These are phyloP conservation scores for Labeo calbasu DNA, from an alignment of 2,797 vertebrate genomes.

Conservation along the genomic window DNA sequence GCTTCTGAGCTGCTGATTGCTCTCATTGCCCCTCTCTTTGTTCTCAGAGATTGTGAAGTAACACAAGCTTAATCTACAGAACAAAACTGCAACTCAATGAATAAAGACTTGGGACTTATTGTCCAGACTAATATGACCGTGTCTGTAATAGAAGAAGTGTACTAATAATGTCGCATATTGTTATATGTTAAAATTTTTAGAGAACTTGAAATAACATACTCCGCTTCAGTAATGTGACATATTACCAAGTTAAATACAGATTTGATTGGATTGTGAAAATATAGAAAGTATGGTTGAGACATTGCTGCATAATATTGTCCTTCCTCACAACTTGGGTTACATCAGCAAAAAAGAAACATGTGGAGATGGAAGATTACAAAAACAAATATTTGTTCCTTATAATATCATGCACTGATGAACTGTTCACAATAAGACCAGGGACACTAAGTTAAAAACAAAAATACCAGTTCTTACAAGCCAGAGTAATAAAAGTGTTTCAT, in stretches of 20 bases:
- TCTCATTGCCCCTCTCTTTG: constrained; percentile 23
- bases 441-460: background rate
- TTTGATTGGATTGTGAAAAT: background rate
- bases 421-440: background rate
- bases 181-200: background rate
- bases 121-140: background rate
- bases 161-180: background rate
- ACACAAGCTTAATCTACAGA: constrained; percentile 32
- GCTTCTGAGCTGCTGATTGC: constrained; percentile 22
- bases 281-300: background rate
- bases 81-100: constrained; percentile 8
- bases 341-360: background rate
- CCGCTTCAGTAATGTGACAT: background rate
- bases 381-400: background rate
- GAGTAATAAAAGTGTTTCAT: background rate
- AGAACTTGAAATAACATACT: background rate
- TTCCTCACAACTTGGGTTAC: background rate
- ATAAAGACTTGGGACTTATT: background rate
- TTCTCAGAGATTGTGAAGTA: constrained; percentile 11
- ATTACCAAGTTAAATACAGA: background rate
- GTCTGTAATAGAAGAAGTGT: background rate
- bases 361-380: background rate
- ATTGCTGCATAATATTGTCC: background rate
- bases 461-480: background rate
- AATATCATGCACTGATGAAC: background rate